Evolutionary conservation across 30 jellyfish, hydroid and myxozoan species (phyloP), one percentile per base, ranked within the genome.

Genomic region (Mastigias papua): DNA sequence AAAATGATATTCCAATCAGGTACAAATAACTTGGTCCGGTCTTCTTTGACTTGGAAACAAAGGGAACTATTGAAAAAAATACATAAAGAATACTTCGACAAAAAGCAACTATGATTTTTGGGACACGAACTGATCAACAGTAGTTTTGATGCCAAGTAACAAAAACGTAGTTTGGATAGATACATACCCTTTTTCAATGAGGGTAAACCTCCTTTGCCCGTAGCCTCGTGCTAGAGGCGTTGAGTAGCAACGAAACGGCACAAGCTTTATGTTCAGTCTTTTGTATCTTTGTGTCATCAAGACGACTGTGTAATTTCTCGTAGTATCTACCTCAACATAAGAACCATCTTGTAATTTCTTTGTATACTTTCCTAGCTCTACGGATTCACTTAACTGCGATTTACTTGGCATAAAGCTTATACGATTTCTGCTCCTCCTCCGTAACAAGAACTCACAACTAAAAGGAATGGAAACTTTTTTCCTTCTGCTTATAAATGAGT

Each of bases 161-260:
- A 7, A 8, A 31, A 33, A 11, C 16, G 25, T 25, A 68, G 3
- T 77, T 8, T 60, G 51, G 21, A 34, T 1, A 64, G 62, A 20
- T 20, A 49, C 96, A 46, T 46, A 91, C 97, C 97, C 97, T 73
- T 91, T 76, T 1, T 61, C 79, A 27, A 91, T 65, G 22, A 91
- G 34, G 4, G 89, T 54, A 70, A 76, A 84, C 60, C 73, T 91
- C 26, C 76, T 34, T 26, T 49, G 30, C 46, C 75, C 23, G 37
- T 48, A 48, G n/a, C 82, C 64, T 26, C 71, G 81, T 51, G 34
- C 80, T 8, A 79, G 73, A 13, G 97, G 92, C 29, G 90, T 91
- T 30, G 86, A 96, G 49, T 83, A 76, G 82, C 97, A 91, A 50
- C 48, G 54, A 1, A 50, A 26, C 35, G 95, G 93, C 69, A 66